These are phyloP conservation scores for Parazoanthus darwini DNA, from an alignment of 92 coral and sea anemone genomes.

Conservation along the genomic window DNA sequence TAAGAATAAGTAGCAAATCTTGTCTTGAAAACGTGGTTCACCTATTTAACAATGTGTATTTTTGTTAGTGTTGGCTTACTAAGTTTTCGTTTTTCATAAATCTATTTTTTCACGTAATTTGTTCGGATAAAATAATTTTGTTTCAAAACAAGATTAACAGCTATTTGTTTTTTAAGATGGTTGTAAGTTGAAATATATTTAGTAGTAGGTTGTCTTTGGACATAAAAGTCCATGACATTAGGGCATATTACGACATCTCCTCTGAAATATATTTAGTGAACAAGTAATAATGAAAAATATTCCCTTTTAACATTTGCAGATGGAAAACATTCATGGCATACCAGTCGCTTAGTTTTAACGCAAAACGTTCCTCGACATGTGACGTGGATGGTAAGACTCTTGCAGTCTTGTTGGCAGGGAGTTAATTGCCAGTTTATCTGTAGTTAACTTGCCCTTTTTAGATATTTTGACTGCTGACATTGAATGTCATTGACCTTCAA, in stretches of 20 bases:
- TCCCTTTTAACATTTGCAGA: conserved; percentile 48
- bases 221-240: too few species aligned
- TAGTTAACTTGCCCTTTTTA: not conserved
- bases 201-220: too few species aligned
- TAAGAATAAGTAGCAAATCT: not conserved
- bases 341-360: conserved; percentile 59
- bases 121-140: too few species aligned
- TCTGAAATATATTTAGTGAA: too few species aligned
- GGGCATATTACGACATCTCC: too few species aligned
- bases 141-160: not conserved
- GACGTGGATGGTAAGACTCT: conserved; percentile 74
- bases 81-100: too few species aligned
- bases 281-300: not conserved
- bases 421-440: not conserved
- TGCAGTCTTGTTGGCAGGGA: not conserved
- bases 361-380: conserved; percentile 72
- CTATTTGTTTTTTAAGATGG: too few species aligned
- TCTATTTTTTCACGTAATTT: too few species aligned
- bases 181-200: not conserved
- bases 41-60: not conserved
- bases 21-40: not conserved
- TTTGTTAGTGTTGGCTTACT: too few species aligned
- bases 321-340: conserved; percentile 51
- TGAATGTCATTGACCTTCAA: not conserved
- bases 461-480: not conserved